Base-by-base conservation (phyloP, 2,888 invertebrate species). In the Parelbella ahira region DNA sequence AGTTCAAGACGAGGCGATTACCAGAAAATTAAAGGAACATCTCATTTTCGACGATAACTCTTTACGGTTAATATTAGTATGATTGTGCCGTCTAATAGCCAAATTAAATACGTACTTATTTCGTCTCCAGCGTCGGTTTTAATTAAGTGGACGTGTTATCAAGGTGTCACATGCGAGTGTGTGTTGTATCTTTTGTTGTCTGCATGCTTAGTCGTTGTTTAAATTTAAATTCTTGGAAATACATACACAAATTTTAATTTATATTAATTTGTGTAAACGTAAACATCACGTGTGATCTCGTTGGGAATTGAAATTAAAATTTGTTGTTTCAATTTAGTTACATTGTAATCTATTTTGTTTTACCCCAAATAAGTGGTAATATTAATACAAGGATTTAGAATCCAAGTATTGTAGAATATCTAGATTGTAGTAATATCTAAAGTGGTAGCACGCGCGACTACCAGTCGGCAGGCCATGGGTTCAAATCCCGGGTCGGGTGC, bases 11-110 rank as follows among this genome's bases (percentile, higher is more conserved):
- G 56, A 68, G 76, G 73, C 73, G 69, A 77, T 77, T 80, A 70
- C 60, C 63, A 74, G 67, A 78, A 83, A 83, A 83, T 84, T 83
- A 79, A 83, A 82, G 78, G 70, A 73, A 59, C 72, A 62, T 78
- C 72, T 75, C 73, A 76, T 83, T 84, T 80, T 68, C 72, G 67
- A 66, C 63, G 68, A 79, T 69, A 63, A 66, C 71, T 59, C 64
- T 68, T 72, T 63, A 73, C 66, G 66, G 76, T 75, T 74, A 72
- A 78, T 77, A 78, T 80, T 73, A 80, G 73, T 80, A 74, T 77
- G 75, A 84, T 78, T 82, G 74, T 70, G 67, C 63, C 59, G 60
- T 59, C 55, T 56, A 59, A 43, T 62, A 61, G 58, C 55, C 53
- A 64, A 68, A 55, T 60, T 61, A 54, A 69, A 60, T 49, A 65